A percentile compares a stretch with the other conserved stretches of the same genome.
These are phyloP conservation scores for Vimba vimba DNA, from an alignment of 2,113 vertebrate genomes.

Conservation along the genomic window DNA sequence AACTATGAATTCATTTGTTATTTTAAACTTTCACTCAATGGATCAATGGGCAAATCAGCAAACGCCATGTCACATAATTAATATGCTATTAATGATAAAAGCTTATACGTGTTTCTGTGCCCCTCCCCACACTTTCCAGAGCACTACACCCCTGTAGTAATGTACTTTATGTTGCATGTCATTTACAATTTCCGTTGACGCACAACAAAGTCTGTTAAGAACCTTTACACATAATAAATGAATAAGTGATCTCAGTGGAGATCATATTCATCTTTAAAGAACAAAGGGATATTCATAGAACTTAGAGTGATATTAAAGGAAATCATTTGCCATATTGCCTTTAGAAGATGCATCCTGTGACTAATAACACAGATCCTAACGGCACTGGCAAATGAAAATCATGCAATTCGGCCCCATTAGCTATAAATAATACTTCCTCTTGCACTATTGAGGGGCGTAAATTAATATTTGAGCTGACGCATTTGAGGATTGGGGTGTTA, in stretches of 20 bases:
- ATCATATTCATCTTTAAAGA: background rate
- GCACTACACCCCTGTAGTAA: background rate
- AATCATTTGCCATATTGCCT: slow-evolving; percentile 46
- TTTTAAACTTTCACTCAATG: too few species aligned
- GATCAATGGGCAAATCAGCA: background rate
- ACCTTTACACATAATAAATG: background rate
- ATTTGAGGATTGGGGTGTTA: slow-evolving; percentile 33
- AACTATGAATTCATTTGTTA: too few species aligned
- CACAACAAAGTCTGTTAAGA: background rate
- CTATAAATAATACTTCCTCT: slow-evolving; percentile 54
- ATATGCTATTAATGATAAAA: background rate
- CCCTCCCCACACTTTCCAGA: too few species aligned
- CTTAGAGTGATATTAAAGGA: slow-evolving; percentile 32
- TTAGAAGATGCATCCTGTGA: slow-evolving; percentile 39
- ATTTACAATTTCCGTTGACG: background rate
- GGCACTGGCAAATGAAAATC: slow-evolving; percentile 36
- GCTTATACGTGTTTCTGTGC: background rate
- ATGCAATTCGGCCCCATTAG: slow-evolving; percentile 53
- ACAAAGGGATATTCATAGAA: slow-evolving; percentile 21
- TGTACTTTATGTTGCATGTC: background rate
- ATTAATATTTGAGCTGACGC: slow-evolving; percentile 49
- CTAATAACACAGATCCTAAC: slow-evolving; percentile 54
- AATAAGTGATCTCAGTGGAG: slow-evolving; percentile 7
- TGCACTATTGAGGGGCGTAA: slow-evolving; percentile 40
- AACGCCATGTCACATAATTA: background rate